Base-by-base conservation (phyloP, 2,888 invertebrate species). In the Aelia acuminata region DNA sequence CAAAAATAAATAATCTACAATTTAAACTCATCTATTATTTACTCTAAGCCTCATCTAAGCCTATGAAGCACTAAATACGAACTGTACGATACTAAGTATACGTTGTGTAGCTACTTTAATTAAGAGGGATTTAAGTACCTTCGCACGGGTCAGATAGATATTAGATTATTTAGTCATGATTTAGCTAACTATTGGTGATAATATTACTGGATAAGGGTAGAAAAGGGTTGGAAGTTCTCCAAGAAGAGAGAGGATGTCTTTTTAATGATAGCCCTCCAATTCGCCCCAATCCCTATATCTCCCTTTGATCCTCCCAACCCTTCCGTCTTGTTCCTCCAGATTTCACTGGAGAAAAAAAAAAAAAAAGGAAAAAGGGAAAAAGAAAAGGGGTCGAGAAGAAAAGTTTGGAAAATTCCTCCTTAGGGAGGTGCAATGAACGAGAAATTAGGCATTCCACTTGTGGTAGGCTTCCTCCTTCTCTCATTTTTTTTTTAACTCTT, bases 371-470 rank as follows among this genome's bases (percentile, higher is more conserved):
- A 39, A n/a, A 1, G 43, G 80, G 13, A 10, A 20, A 39, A 20
- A 20, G 39, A 39, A 75, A 20, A 20, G 39, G 26, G 57, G 80
- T 80, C 43, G n/a, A 43, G 43, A 47, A 47, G 43, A 80, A 80
- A 80, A 80, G 80, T 80, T 80, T 39, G 80, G 10, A 3, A 43
- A 80, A 80, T 80, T 80, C 80, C 80, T n/a, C 80, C 43, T n/a
- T 39, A 39, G 22, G 11, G 43, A 80, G 43, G 43, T 39, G 80
- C 43, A 80, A 80, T 80, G 80, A n/a, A 80, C 80, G 39, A 39
- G 43, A 80, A 80, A 80, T 80, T 80, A 80, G n/a, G 43, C 80
- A 80, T 80, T 80, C 39, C n/a, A 80, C 80, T 70, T 70, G 63
- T 70, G 63, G 31, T 35, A 18, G 35, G 35, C 31, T 70, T 70